Evolutionary conservation across 2,113 vertebrate genomes (phyloP).

Genomic region (Echinops telfairi): DNA sequence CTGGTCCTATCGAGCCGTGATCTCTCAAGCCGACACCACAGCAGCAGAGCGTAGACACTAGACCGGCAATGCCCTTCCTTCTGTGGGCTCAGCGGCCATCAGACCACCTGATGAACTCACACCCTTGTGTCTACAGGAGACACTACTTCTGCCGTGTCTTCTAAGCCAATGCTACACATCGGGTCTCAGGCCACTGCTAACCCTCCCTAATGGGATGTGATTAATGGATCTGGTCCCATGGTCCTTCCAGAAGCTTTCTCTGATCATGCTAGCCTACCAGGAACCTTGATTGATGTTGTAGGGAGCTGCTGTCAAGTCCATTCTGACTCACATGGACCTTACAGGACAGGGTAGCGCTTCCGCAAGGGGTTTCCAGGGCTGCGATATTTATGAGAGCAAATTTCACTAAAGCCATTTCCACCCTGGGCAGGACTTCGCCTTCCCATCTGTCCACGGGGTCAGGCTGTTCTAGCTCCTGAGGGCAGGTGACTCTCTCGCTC

Average conservation of each 20-base stretch:
- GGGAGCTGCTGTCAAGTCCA: neutral
- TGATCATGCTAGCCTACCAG: neutral
- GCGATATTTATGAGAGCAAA: neutral
- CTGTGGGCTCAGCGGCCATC: neutral
- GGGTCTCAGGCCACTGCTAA: neutral
- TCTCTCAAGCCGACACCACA: slow-evolving; percentile 66
- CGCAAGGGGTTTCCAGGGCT: neutral
- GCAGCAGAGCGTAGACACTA: neutral
- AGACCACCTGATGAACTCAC: neutral
- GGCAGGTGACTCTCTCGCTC: neutral
- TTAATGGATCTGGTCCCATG: no score
- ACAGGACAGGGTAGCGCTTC: neutral
- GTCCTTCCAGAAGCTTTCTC: slow-evolving; percentile 35
- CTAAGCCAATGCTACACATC: neutral
- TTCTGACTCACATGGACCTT: neutral
- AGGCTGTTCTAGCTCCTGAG: neutral
- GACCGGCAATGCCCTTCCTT: neutral
- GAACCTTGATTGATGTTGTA: neutral
- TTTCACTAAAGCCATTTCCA: neutral
- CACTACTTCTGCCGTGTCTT: neutral
- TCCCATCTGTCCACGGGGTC: neutral
- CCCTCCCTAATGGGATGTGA: neutral
- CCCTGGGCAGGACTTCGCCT: neutral
- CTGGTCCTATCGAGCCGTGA: slow-evolving; percentile 49
- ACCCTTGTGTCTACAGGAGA: neutral